These are phyloP conservation scores for Tubulanus polymorphus DNA, from an alignment of 2,888 invertebrate species.

Conservation along the genomic window DNA sequence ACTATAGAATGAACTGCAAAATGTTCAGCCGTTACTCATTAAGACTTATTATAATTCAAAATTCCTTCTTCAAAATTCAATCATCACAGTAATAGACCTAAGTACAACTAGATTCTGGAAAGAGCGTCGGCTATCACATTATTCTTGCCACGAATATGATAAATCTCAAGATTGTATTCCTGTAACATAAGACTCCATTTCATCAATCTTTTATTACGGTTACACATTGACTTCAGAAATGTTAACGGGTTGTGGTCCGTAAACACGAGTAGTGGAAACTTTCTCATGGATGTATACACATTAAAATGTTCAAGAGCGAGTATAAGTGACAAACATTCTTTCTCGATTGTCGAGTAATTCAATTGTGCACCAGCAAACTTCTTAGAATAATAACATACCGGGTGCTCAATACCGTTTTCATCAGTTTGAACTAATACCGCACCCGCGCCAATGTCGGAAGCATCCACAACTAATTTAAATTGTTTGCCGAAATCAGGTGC, in stretches of 20 bases:
- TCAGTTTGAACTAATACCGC: slow-evolving; percentile 8
- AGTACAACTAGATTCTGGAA: neutral
- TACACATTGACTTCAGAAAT: neutral
- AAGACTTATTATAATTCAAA: no score
- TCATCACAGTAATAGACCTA: no score
- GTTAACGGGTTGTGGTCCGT: neutral
- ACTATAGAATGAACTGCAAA: no score
- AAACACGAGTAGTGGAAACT: neutral
- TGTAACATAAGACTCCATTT: neutral
- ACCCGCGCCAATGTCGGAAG: slow-evolving; percentile 1
- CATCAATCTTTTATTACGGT: neutral
- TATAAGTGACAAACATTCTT: neutral
- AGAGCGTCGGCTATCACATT: neutral
- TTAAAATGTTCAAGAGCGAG: neutral
- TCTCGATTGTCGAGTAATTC: slow-evolving; percentile 6
- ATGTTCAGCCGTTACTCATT: no score
- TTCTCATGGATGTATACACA: neutral
- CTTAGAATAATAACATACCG: slow-evolving; percentile 2
- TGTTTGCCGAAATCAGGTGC: slow-evolving; percentile 4
- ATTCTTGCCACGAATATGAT: neutral
- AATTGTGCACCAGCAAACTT: slow-evolving; percentile 3
- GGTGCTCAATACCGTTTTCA: slow-evolving; percentile 5
- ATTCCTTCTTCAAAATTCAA: no score
- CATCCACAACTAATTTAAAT: slow-evolving; percentile 3
- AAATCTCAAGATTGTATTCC: neutral